Percentiles rank a stretch among this genome's conserved stretches.
phyloP scores from a whole-genome alignment of 2,888 invertebrate genomes.

The Piscicola geometra region DNA sequence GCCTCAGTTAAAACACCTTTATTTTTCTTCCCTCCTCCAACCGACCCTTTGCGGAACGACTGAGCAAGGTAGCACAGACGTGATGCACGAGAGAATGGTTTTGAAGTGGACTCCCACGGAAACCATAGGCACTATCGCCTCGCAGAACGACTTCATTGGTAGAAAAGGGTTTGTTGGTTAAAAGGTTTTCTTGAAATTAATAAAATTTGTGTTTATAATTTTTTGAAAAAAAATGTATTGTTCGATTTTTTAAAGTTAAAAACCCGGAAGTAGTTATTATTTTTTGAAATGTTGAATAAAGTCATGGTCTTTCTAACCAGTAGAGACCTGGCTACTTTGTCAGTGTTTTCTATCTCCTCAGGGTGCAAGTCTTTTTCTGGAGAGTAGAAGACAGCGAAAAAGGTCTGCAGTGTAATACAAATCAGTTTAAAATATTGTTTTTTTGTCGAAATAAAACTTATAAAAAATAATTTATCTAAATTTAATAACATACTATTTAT shows the following conservation, averaged over 20 bases:
- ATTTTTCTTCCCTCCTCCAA: slow-evolving; percentile 44
- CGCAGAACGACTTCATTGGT: slow-evolving; percentile 49
- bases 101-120: slow-evolving; percentile 53
- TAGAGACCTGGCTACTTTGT: slow-evolving; percentile 53
- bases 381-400: slow-evolving; percentile 54
- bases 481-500: too few species aligned
- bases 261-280: background rate
- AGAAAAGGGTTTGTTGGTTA: too few species aligned
- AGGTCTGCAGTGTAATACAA: slow-evolving; percentile 50
- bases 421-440: too few species aligned
- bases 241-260: background rate
- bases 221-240: background rate
- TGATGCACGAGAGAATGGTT: slow-evolving; percentile 52
- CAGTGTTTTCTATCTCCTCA: slow-evolving; percentile 53
- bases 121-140: slow-evolving; percentile 51
- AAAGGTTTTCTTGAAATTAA: background rate
- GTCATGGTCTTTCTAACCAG: too few species aligned
- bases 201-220: background rate
- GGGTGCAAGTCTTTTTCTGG: slow-evolving; percentile 52
- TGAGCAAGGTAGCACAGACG: slow-evolving; percentile 52
- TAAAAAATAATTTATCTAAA: too few species aligned
- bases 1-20: background rate
- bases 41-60: slow-evolving; percentile 54
- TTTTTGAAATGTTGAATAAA: background rate
- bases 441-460: too few species aligned